Base-by-base conservation (phyloP, 2,888 invertebrate species). In the Luperina nickerlii region DNA sequence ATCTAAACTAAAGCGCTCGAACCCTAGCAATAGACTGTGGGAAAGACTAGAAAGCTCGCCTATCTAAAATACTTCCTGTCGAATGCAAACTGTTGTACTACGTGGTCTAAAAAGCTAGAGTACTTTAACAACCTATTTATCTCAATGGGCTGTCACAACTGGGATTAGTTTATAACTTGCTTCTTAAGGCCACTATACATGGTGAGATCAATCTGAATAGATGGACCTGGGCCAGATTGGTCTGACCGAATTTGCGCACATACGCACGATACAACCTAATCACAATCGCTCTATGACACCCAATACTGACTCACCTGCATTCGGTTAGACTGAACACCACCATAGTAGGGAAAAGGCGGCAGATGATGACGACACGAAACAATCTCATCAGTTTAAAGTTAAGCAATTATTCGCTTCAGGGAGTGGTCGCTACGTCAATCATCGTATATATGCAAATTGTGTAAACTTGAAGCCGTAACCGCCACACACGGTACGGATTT, bases 41-140 rank as follows among this genome's bases (percentile, higher is more conserved):
- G 77, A 77, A 69, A 76, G 38, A 57, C 60, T 63, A 68, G 81
- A 82, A 82, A 78, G 83, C 54, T 71, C 11, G 77, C 45, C 32
- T 18, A 60, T 62, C 62, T 83, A 69, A 82, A 73, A 69, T 54
- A 82, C 20, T 45, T 57, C 32, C 68, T 63, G 63, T 68, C 72
- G 24, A 57, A 68, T 54, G 24, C 45, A 54, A 63, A 76, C 63
- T 60, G 27, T 75, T 81, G 70, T 71, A 62, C 45, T n/a, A 83
- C 62, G 78, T 20, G 60, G 54, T 27, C 20, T 65, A 51, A 65
- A 79, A 69, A 32, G 45, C 38, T 48, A 32, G 51, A 54, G n/a
- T n/a, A 60, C 15, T 65, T 51, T 3, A 27, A 45, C 65, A 60
- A 62, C 3, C 63, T n/a, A 84, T 84, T 79, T n/a, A 74, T 74